These are phyloP conservation scores for Acanthosepion pharaonis DNA, from an alignment of 2,888 invertebrate species.

Conservation along the genomic window DNA sequence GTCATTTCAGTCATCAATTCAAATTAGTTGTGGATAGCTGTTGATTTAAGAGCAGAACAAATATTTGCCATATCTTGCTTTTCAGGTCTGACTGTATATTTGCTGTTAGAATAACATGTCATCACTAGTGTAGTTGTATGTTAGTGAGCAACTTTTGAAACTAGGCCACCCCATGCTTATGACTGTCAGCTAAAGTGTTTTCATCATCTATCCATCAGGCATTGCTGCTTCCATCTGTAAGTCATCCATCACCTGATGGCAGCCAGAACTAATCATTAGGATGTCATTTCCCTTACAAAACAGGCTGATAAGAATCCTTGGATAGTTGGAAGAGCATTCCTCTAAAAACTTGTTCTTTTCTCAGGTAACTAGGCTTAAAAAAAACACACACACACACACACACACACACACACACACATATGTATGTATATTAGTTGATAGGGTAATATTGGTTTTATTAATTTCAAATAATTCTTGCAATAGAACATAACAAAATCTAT, in stretches of 20 bases:
- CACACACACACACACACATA: too few relatives aligned
- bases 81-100: conserved; percentile 7
- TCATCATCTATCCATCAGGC: conserved; percentile 33
- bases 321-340: background rate
- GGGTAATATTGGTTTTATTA: background rate
- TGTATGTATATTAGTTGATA: background rate
- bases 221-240: conserved; percentile 40
- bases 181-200: background rate
- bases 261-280: conserved; percentile 41
- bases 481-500: too few relatives aligned
- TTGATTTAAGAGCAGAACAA: background rate
- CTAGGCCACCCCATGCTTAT: background rate
- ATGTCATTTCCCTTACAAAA: background rate
- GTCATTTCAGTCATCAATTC: background rate
- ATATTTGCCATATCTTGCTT: background rate
- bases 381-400: too few relatives aligned
- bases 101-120: background rate
- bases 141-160: background rate
- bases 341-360: background rate
- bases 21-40: background rate
- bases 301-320: background rate
- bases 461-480: background rate
- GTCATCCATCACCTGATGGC: conserved; percentile 43
- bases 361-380: background rate
- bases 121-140: background rate